These are phyloP conservation scores for Lasioglossum zephyrum DNA, from an alignment of 2,888 invertebrate species.

Conservation along the genomic window DNA sequence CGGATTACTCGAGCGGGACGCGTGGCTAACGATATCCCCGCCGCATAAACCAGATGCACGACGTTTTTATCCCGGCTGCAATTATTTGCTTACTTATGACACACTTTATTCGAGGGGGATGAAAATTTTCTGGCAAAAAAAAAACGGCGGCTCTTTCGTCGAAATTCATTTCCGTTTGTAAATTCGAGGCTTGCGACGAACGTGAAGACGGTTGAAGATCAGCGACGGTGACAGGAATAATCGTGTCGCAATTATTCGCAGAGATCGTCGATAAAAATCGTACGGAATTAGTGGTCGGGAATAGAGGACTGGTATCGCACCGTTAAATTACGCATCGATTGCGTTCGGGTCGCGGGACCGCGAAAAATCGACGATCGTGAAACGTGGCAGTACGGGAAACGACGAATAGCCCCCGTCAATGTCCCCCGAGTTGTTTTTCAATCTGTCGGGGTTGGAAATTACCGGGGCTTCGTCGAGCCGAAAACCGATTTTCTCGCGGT, in stretches of 20 bases:
- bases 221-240: too few relatives aligned
- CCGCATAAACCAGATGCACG: not conserved
- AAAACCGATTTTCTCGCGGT: conserved; percentile 42
- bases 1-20: conserved; percentile 20
- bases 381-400: not conserved
- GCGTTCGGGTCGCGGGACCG: not conserved
- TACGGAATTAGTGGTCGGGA: not conserved
- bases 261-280: not conserved
- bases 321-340: not conserved
- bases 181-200: not conserved
- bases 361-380: not conserved
- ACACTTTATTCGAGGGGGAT: not conserved
- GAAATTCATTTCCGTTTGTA: not conserved
- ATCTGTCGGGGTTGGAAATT: conserved; percentile 27
- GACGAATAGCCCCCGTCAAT: conserved; percentile 4
- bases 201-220: not conserved
- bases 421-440: conserved; percentile 23
- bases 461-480: not conserved
- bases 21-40: conserved; percentile 1
- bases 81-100: not conserved
- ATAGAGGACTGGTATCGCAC: not conserved
- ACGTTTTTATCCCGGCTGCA: not conserved
- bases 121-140: not conserved
- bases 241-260: too few relatives aligned
- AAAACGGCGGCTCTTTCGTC: not conserved